Conservation (phyloP, 2,113 vertebrate species). For the Chrysochloris asiatica region DNA sequence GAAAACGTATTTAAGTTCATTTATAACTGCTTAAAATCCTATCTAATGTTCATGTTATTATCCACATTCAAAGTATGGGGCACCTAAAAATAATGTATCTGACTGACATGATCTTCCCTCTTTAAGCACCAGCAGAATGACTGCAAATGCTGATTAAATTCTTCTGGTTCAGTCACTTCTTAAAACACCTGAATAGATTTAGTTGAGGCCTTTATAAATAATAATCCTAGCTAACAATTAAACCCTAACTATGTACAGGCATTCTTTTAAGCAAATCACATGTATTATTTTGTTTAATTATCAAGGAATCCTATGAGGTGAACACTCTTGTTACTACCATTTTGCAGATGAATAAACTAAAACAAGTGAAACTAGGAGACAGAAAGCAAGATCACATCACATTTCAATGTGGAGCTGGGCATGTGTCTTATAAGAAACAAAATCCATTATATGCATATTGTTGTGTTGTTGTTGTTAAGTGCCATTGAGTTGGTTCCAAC, state of each 20-base stretch:
- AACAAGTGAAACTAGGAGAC: background rate
- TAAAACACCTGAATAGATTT: background rate
- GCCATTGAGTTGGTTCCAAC: too few relatives aligned
- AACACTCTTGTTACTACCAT: background rate
- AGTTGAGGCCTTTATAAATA: conserved; percentile 14
- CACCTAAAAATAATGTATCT: background rate
- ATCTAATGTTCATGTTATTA: conserved; percentile 21
- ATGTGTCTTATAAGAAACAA: background rate
- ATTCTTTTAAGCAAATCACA: too few relatives aligned
- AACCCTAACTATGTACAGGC: background rate
- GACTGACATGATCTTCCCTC: background rate
- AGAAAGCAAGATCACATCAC: background rate
- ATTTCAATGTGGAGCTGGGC: background rate
- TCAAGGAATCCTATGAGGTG: background rate
- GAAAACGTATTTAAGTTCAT: conserved; percentile 37
- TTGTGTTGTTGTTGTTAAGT: too few relatives aligned
- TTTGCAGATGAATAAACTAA: background rate
- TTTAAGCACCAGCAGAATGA: background rate
- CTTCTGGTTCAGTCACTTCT: background rate
- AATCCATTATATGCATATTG: background rate
- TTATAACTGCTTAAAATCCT: conserved; percentile 47
- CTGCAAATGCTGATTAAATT: background rate
- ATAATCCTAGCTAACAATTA: background rate
- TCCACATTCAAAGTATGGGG: background rate
- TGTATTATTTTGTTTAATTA: background rate